Conservation (phyloP, 2,888 invertebrate genomes). For the Lasioglossum villosulum region DNA sequence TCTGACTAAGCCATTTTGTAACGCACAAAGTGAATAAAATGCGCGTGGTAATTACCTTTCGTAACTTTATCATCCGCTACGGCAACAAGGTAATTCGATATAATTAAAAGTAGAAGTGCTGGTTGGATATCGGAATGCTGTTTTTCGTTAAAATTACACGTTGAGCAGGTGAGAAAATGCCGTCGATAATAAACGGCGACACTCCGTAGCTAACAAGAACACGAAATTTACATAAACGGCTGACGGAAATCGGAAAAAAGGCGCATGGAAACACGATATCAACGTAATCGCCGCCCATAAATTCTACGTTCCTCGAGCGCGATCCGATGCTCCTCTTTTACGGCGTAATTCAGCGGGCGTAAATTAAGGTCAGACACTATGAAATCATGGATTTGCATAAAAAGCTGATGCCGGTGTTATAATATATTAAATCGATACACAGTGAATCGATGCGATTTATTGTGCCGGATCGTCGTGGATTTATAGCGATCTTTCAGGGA, state of each 20-base stretch:
- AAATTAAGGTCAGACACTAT: slow-evolving; percentile 24
- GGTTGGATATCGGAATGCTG: neutral
- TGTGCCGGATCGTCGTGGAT: neutral
- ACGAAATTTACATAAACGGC: neutral
- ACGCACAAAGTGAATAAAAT: neutral
- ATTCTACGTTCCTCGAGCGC: neutral
- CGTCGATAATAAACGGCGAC: neutral
- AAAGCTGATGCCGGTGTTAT: neutral
- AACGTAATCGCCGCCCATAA: neutral
- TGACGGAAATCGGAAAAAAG: neutral
- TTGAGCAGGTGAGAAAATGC: neutral
- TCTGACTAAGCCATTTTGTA: neutral
- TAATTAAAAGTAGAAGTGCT: neutral
- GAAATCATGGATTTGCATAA: slow-evolving; percentile 21
- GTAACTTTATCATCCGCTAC: neutral
- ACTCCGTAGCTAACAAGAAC: neutral
- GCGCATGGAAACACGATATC: neutral
- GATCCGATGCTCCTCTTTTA: slow-evolving; percentile 16
- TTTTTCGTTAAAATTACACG: neutral
- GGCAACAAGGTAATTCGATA: neutral
- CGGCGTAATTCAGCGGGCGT: slow-evolving; percentile 23
- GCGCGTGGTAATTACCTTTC: neutral
- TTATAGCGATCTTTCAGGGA: neutral
- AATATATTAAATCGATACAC: slow-evolving; percentile 2
- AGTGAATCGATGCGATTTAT: slow-evolving; percentile 10